Conservation (phyloP, 2,113 vertebrate genomes). For the Hystrix brachyura region DNA sequence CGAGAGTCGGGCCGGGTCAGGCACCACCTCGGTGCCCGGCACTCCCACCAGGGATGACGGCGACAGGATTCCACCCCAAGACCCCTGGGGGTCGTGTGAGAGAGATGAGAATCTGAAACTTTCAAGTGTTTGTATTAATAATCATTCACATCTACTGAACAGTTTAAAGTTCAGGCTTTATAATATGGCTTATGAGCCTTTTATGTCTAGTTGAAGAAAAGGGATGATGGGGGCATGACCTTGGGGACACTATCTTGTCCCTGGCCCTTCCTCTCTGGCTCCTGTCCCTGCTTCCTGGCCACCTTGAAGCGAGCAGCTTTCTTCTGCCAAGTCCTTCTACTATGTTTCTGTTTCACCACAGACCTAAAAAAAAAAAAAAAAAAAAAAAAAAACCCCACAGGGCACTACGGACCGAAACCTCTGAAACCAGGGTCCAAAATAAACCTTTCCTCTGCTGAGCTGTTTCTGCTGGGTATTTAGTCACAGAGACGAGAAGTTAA, state of each 20-base stretch:
- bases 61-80: no score
- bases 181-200: background rate
- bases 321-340: background rate
- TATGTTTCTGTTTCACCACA: background rate
- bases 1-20: no score
- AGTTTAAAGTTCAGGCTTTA: background rate
- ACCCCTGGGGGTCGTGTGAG: no score
- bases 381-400: no score
- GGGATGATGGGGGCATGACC: background rate
- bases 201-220: background rate
- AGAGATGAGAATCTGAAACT: conserved; percentile 26
- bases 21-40: no score
- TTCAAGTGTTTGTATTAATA: background rate
- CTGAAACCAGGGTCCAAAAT: background rate
- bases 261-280: background rate
- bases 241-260: background rate
- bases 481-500: background rate
- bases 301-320: background rate
- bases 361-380: background rate
- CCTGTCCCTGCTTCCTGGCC: background rate
- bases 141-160: background rate
- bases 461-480: background rate
- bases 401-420: background rate
- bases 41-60: no score
- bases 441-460: background rate